Percentiles rank a stretch among this genome's conserved stretches.
phyloP scores from a whole-genome alignment of 2,888 invertebrate species.

The Ormyrus rosae region DNA sequence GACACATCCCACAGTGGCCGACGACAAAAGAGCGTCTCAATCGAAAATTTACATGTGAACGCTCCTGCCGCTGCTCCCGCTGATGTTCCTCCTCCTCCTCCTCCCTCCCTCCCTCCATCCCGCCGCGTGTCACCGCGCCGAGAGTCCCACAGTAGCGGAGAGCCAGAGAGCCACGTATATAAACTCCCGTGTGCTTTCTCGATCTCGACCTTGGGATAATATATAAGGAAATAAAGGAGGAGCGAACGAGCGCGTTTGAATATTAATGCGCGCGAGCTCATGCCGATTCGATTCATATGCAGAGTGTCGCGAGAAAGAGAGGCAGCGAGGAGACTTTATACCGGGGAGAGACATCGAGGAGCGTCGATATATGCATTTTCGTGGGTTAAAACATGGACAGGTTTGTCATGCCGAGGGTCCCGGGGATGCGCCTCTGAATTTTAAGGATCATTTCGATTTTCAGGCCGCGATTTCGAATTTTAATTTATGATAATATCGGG shows the following conservation, averaged over 20 bases:
- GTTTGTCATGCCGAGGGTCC: neutral
- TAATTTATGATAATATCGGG: too few species aligned
- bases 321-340: conserved; percentile 17
- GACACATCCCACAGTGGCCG: conserved; percentile 50
- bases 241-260: conserved; percentile 44
- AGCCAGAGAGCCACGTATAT: neutral
- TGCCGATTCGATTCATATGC: conserved; percentile 36
- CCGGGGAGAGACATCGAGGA: neutral
- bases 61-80: conserved; percentile 23
- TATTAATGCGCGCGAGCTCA: conserved; percentile 45
- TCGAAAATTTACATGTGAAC: conserved; percentile 55
- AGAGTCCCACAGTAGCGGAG: conserved; percentile 43
- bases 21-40: conserved; percentile 53
- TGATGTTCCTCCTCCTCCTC: conserved; percentile 18
- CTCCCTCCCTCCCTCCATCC: conserved; percentile 20
- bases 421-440: neutral
- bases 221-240: conserved; percentile 48
- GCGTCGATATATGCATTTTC: conserved; percentile 7
- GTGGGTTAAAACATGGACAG: neutral
- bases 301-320: neutral
- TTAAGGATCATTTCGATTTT: conserved; percentile 10
- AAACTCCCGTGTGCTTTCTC: neutral
- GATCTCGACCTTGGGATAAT: conserved; percentile 43
- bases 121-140: conserved; percentile 12
- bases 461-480: neutral